Evolutionary conservation across 1,140 invertebrate species (phyloP).

Genomic region (Wasmannia auropunctata): DNA sequence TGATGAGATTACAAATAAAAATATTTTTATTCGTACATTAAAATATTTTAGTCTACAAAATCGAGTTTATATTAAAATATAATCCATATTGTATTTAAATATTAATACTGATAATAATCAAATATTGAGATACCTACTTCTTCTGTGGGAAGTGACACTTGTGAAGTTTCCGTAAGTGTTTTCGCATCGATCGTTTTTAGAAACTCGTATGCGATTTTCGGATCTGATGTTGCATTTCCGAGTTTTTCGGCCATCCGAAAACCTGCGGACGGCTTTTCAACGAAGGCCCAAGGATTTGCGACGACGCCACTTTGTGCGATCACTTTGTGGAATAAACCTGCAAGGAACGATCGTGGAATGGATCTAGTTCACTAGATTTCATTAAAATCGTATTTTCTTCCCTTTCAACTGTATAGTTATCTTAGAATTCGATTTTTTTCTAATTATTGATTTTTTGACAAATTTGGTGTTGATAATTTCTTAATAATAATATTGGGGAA

Average conservation of each 20-base stretch:
- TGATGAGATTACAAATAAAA: neutral
- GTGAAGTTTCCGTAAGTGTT: conserved; percentile 46
- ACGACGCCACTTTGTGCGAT: conserved; percentile 88
- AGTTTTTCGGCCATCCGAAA: conserved; percentile 81
- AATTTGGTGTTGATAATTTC: neutral
- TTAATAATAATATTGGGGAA: neutral
- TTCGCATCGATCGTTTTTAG: conserved; percentile 79
- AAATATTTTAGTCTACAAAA: too few species aligned
- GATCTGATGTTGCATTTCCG: conserved; percentile 82
- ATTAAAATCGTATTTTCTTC: neutral
- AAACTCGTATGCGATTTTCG: conserved; percentile 81
- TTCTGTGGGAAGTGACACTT: neutral
- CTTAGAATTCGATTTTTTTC: neutral
- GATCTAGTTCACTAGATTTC: neutral
- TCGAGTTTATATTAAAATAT: too few species aligned
- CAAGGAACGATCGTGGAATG: neutral
- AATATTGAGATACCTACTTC: conserved; percentile 8
- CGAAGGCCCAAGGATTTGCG: conserved; percentile 80
- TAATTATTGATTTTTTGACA: neutral
- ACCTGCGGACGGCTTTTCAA: conserved; percentile 7
- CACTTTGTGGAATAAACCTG: conserved; percentile 86
- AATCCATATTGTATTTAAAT: neutral
- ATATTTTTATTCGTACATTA: neutral
- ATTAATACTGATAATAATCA: too few species aligned
- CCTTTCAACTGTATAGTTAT: neutral